These are phyloP conservation scores for Lypha dubia DNA, from an alignment of 2,888 invertebrate genomes.

Conservation along the genomic window DNA sequence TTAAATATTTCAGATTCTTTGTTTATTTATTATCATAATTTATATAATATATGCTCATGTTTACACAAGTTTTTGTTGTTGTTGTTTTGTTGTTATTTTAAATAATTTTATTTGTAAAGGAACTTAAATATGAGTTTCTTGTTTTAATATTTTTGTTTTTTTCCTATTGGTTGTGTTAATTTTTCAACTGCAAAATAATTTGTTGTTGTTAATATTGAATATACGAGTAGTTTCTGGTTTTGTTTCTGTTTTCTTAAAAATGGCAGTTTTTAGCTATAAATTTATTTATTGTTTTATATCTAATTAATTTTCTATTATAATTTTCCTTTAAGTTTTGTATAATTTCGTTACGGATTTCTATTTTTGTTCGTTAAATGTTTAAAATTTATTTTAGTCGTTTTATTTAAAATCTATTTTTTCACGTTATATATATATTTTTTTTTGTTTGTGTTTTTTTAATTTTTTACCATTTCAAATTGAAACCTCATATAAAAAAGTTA, in stretches of 20 bases:
- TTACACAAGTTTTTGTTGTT: slow-evolving; percentile 3
- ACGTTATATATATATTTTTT: no score
- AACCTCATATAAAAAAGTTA: slow-evolving; percentile 71
- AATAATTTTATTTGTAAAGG: slow-evolving; percentile 68
- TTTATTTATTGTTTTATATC: slow-evolving; percentile 45
- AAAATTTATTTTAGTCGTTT: slow-evolving; percentile 61
- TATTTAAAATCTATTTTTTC: slow-evolving; percentile 46
- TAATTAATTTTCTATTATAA: slow-evolving; percentile 42
- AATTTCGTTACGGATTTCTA: slow-evolving; percentile 45
- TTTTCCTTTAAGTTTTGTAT: slow-evolving; percentile 42
- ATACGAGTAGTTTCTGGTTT: slow-evolving; percentile 21
- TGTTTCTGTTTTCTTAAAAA: slow-evolving; percentile 59
- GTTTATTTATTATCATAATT: slow-evolving; percentile 28
- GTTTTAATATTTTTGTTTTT: slow-evolving; percentile 49
- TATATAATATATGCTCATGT: slow-evolving; percentile 38
- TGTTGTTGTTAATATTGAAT: slow-evolving; percentile 43
- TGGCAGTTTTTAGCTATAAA: slow-evolving; percentile 72
- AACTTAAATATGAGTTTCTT: slow-evolving; percentile 71
- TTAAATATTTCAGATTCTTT: slow-evolving; percentile 44
- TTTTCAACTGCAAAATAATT: slow-evolving; percentile 61
- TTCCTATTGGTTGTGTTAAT: slow-evolving; percentile 36
- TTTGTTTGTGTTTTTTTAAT: slow-evolving; percentile 10
- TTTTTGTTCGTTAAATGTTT: slow-evolving; percentile 58
- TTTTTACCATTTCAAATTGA: slow-evolving; percentile 69
- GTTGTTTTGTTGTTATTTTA: neutral